Base-by-base conservation (phyloP, 2,113 vertebrate species). In the Oreotrochilus melanogaster region DNA sequence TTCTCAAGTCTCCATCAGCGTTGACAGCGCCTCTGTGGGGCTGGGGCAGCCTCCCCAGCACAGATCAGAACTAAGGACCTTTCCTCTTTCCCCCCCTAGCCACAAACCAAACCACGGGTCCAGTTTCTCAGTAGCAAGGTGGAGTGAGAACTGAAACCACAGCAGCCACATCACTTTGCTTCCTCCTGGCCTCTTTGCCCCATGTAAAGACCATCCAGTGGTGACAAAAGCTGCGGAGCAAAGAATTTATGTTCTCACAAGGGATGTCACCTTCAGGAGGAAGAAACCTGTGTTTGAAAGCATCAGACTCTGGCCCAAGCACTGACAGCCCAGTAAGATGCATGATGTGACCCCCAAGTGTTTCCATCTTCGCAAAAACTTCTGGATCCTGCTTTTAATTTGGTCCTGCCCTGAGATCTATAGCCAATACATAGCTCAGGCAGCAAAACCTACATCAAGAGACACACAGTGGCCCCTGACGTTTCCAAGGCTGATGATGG, bases 91-190 rank as follows among this genome's bases (percentile, higher is more conserved):
- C 45, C 45, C n/a, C 28, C 57, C 11, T 50, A 66, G 88, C 92
- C 85, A 66, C 89, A 92, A 88, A 88, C 69, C 9, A 78, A 95
- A 94, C 82, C 79, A 70, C 18, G 0, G 75, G 79, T 89, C 91
- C 75, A 80, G 66, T 78, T 96, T 95, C 96, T 92, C 76, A 56
- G 90, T 79, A 97, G 91, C 6, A 7, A 93, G 95, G 91, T 92
- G 31, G 89, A 95, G 92, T 89, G 92, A 96, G 95, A 96, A 97
- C 91, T 33, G 88, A 94, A 96, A 93, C 84, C 93, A 53, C 87
- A 97, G 86, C 70, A 80, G 94, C 81, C 92, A 60, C 93, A 91
- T 53, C 1, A 8, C 81, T 92, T 85, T 4, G 56, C 86, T 95
- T 96, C 92, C 94, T 86, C 88, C 78, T 7, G 3, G 57, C 61